Percentiles rank a stretch among this genome's conserved stretches.
phyloP scores from a whole-genome alignment of 53 echinoderm and acorn worm genomes.

The Henricia sp. region DNA sequence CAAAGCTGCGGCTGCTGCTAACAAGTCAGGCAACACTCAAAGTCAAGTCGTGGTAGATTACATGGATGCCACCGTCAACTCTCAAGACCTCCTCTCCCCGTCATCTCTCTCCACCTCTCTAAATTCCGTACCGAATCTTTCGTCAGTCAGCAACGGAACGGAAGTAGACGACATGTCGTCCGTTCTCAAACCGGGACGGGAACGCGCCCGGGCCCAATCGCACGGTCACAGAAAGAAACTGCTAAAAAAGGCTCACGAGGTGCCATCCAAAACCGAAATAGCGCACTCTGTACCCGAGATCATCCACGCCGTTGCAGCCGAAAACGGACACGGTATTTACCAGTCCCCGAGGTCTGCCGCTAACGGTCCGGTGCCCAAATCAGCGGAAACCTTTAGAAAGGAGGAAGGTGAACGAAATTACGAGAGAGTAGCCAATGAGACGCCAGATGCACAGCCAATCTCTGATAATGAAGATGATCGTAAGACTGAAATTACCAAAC shows the following conservation, averaged over 20 bases:
- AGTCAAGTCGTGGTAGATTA: constrained; percentile 89
- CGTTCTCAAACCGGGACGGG: constrained; percentile 80
- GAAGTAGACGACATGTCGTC: constrained; percentile 45
- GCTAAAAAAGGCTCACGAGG: constrained; percentile 69
- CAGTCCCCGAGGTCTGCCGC: not conserved
- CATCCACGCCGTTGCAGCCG: constrained; percentile 54
- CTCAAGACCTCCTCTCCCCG: constrained; percentile 18
- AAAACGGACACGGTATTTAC: constrained; percentile 59
- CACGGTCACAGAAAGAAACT: constrained; percentile 89
- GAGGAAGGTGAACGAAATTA: constrained; percentile 38
- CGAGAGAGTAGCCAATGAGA: not conserved
- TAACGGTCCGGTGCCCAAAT: constrained; percentile 17
- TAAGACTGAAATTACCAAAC: constrained; percentile 66
- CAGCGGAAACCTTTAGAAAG: constrained; percentile 18
- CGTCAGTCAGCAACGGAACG: constrained; percentile 46
- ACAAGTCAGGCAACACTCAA: constrained; percentile 79
- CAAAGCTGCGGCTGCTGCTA: constrained; percentile 66
- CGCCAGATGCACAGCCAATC: constrained; percentile 1
- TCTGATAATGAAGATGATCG: constrained; percentile 45
- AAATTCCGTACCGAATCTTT: constrained; percentile 69
- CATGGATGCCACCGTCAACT: constrained; percentile 74
- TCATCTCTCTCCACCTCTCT: constrained; percentile 53
- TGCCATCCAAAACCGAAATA: constrained; percentile 52
- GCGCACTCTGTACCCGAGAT: constrained; percentile 65
- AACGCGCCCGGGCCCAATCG: constrained; percentile 88